Conservation (phyloP, 2,888 invertebrate species). For the Spialia ferax region DNA sequence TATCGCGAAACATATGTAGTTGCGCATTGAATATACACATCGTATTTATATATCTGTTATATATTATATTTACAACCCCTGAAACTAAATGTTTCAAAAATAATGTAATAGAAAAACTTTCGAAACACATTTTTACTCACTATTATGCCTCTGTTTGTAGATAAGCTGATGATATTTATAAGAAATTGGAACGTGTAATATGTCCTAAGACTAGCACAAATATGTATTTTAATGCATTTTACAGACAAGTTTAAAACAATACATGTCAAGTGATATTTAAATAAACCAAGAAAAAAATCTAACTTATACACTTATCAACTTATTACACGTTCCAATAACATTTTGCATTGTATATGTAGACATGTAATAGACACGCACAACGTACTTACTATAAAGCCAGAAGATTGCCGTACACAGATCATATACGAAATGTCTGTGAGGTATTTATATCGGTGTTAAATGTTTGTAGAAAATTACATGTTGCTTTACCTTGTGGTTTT, state of each 20-base stretch:
- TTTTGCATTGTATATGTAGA: conserved; percentile 57
- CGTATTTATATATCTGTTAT: conserved; percentile 15
- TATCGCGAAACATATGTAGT: conserved; percentile 11
- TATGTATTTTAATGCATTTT: too few relatives aligned
- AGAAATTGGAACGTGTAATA: conserved; percentile 34
- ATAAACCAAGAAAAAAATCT: background rate
- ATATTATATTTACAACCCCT: conserved; percentile 22
- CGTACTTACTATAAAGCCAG: conserved; percentile 54
- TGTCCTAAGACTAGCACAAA: too few relatives aligned
- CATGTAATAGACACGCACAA: conserved; percentile 78
- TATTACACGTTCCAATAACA: conserved; percentile 39
- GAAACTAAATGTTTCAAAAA: conserved; percentile 24
- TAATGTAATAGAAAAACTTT: conserved; percentile 17
- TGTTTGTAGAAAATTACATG: conserved; percentile 53
- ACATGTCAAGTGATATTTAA: background rate
- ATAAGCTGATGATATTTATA: conserved; percentile 21
- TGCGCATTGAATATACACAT: conserved; percentile 7
- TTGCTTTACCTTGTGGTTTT: conserved; percentile 39
- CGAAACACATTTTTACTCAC: background rate
- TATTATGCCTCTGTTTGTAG: conserved; percentile 27
- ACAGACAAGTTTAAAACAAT: background rate
- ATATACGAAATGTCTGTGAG: conserved; percentile 13
- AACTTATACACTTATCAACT: background rate
- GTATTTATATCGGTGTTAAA: conserved; percentile 57
- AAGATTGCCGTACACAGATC: conserved; percentile 13